Percentiles rank a stretch among this genome's conserved stretches.
phyloP scores from a whole-genome alignment of 2,113 vertebrate species.

The Sisor rabdophorus region DNA sequence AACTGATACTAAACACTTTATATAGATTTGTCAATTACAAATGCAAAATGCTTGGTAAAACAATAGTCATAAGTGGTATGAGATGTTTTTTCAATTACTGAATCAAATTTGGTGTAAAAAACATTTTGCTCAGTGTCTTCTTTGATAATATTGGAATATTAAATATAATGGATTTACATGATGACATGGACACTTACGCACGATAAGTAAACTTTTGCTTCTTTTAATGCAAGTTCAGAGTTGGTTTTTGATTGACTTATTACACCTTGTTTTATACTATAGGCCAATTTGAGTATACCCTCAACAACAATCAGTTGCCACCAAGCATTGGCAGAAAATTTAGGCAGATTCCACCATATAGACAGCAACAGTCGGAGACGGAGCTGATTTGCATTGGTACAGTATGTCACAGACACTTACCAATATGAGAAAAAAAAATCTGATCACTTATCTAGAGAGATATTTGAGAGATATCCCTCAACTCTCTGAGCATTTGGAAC shows the following conservation, averaged over 20 bases:
- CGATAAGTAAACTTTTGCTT: neutral
- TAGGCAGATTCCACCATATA: neutral
- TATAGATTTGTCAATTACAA: too few relatives aligned
- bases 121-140: too few relatives aligned
- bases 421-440: conserved; percentile 20
- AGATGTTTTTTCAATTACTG: too few relatives aligned
- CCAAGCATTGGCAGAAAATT: neutral
- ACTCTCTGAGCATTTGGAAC: conserved; percentile 9
- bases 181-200: too few relatives aligned
- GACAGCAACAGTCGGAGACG: neutral
- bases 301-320: conserved; percentile 19
- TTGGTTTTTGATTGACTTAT: neutral
- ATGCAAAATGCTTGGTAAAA: too few relatives aligned
- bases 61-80: too few relatives aligned
- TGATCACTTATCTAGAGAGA: conserved; percentile 3
- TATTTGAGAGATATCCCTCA: neutral
- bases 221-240: neutral
- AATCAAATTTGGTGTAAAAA: too few relatives aligned
- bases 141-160: too few relatives aligned
- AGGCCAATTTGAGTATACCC: conserved; percentile 50
- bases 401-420: neutral
- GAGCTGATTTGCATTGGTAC: neutral
- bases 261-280: conserved; percentile 22
- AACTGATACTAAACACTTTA: too few relatives aligned
- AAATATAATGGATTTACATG: too few relatives aligned